Base-by-base conservation (phyloP, 2,888 invertebrate genomes). In the Anorthoa munda region DNA sequence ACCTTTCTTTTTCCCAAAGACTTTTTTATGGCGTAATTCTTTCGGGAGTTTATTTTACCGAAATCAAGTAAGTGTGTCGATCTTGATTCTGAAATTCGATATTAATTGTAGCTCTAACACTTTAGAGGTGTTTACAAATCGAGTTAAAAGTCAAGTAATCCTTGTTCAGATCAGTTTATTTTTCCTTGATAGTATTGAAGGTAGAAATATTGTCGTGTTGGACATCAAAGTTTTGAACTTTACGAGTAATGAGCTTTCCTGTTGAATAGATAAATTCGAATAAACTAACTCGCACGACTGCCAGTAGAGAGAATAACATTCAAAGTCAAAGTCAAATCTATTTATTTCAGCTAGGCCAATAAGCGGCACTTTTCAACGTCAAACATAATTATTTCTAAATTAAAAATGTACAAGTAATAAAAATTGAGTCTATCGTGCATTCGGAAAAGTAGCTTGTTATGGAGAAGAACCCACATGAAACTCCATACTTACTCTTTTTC, bases 21-120 rank as follows among this genome's bases (percentile, higher is more conserved):
- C 77, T 79, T 78, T 77, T 89, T 90, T 84, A 90, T 72, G 75
- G 87, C 81, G 90, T 89, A 89, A 87, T 86, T 86, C 73, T 75
- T 81, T 82, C 68, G 48, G 71, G 79, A 89, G 87, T 90, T 90
- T 90, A 89, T 88, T 72, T 85, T 45, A 70, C 55, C 13, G 50
- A 66, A 67, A 39, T 66, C 26, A 31, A 59, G 15, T 67, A 13
- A 23, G 59, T 76, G 51, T 58, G 65, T 60, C 3, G 53, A 84
- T 80, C 73, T 84, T 75, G 75, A 80, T 80, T 67, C 31, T 31
- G 84, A 66, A 84, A 84, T 75, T 69, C 61, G 79, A 84, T 84
- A 84, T 82, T 72, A 48, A 79, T 76, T 74, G 66, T 64, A 2
- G 46, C 46, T 61, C 17, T 53, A 53, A 31, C 31, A 61, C 17